These are phyloP conservation scores for Chloropsis cyanopogon DNA, from an alignment of 2,113 vertebrate genomes.

Conservation along the genomic window DNA sequence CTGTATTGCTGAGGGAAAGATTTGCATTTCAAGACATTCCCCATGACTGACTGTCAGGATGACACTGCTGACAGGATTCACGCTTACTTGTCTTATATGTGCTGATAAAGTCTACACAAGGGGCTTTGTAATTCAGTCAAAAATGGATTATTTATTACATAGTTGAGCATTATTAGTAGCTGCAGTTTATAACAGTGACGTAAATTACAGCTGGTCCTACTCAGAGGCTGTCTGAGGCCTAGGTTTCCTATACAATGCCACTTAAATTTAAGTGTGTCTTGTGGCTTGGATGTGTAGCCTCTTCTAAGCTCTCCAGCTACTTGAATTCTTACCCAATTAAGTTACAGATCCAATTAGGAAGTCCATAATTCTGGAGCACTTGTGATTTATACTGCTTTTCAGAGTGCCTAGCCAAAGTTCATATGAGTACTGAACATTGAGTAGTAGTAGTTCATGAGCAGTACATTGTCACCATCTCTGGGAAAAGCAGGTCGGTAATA, in stretches of 20 bases:
- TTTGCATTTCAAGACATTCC: neutral
- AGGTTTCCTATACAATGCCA: neutral
- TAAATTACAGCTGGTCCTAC: neutral
- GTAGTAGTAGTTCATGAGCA: neutral
- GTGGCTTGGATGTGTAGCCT: neutral
- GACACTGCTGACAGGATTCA: neutral
- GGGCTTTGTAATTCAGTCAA: neutral
- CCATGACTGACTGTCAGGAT: neutral
- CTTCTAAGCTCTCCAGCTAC: neutral
- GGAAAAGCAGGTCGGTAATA: rapidly evolving
- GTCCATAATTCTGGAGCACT: neutral
- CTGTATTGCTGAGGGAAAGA: neutral
- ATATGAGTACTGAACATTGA: neutral
- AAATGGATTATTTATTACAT: neutral
- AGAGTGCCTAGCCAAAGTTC: neutral
- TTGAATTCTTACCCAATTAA: neutral
- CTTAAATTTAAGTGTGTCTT: neutral
- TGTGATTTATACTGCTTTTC: neutral
- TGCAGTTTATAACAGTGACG: neutral
- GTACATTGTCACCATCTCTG: neutral
- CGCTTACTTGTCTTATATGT: neutral
- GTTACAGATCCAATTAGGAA: neutral
- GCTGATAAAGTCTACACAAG: neutral
- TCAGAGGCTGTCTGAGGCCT: neutral
- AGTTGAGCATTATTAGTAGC: neutral